These are phyloP conservation scores for Tribolium freemani DNA, from an alignment of 2,888 invertebrate species.

Conservation along the genomic window DNA sequence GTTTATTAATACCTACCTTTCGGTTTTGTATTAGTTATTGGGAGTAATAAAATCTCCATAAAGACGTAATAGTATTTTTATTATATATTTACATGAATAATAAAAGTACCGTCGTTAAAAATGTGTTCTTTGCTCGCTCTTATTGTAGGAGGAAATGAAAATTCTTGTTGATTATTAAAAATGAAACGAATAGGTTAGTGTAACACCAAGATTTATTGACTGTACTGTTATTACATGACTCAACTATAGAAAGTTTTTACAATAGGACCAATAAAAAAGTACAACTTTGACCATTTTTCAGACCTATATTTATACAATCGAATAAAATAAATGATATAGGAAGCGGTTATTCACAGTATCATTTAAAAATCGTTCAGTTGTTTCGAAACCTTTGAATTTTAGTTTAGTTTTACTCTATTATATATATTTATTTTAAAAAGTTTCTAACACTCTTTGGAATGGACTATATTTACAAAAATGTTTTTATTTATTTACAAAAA, in stretches of 20 bases:
- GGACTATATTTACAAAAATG: slow-evolving; percentile 53
- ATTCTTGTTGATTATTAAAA: not conserved
- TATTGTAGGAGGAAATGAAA: slow-evolving; percentile 10
- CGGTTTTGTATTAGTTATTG: no score
- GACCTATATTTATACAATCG: slow-evolving; percentile 48
- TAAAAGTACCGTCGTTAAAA: no score
- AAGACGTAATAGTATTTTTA: no score
- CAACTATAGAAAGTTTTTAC: slow-evolving; percentile 58
- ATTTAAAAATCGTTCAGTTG: slow-evolving; percentile 54
- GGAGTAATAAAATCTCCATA: no score
- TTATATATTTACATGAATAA: no score
- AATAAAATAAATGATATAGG: slow-evolving; percentile 45
- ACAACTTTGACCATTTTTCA: slow-evolving; percentile 49
- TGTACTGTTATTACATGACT: slow-evolving; percentile 62
- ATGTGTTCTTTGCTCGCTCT: not conserved
- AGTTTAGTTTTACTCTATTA: slow-evolving; percentile 38
- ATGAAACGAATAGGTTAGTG: slow-evolving; percentile 43
- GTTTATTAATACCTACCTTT: no score
- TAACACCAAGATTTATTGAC: slow-evolving; percentile 61
- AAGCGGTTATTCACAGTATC: slow-evolving; percentile 55
- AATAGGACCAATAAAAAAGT: slow-evolving; percentile 59
- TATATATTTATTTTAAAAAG: slow-evolving; percentile 47
- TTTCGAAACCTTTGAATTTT: slow-evolving; percentile 49
- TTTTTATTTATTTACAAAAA: slow-evolving; percentile 42
- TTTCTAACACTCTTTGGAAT: slow-evolving; percentile 46